phyloP scores from a whole-genome alignment of 2,113 vertebrate genomes.

The Eira barbara region DNA sequence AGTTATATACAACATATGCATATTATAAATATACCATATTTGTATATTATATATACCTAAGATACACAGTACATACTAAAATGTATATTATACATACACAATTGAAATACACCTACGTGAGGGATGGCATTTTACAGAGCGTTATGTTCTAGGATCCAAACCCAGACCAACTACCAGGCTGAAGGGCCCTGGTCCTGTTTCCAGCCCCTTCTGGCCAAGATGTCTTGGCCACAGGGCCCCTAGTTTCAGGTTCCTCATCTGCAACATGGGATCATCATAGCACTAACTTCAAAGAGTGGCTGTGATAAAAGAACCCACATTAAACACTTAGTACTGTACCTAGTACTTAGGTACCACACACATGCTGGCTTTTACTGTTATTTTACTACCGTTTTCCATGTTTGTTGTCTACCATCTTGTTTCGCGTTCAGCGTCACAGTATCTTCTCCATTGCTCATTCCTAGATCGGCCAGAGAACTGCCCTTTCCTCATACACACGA shows the following conservation, averaged over 20 bases:
- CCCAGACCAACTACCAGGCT: neutral
- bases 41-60: neutral
- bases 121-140: neutral
- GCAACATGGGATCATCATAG: neutral
- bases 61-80: neutral
- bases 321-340: neutral
- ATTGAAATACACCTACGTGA: neutral
- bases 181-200: neutral
- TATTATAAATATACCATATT: neutral
- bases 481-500: neutral
- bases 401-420: rapidly evolving
- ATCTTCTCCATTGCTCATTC: neutral
- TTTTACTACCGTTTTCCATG: neutral
- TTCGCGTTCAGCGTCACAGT: neutral
- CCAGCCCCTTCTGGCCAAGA: neutral
- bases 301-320: neutral
- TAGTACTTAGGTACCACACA: neutral
- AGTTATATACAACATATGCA: neutral
- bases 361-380: neutral
- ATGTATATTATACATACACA: neutral
- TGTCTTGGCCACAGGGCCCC: neutral
- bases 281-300: neutral
- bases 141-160: rapidly evolving
- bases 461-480: neutral
- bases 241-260: neutral